Evolutionary conservation across 2,797 vertebrate genomes (phyloP).

Genomic region (Hoplostethus atlanticus): DNA sequence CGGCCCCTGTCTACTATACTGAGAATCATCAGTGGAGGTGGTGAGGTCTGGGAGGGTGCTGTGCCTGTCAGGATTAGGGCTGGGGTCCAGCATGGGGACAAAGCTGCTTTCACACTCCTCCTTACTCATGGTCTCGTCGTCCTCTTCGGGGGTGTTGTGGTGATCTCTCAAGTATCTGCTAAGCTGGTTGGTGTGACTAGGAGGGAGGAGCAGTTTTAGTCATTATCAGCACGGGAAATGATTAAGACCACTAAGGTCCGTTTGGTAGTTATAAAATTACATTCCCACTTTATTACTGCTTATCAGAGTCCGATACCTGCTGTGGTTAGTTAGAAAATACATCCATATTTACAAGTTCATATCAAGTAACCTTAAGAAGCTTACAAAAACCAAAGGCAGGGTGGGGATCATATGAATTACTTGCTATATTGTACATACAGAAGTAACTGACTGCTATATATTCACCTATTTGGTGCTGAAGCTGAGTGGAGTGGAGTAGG

Average conservation of each 20-base stretch:
- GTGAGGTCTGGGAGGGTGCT: not conserved
- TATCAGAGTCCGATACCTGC: not conserved
- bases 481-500: constrained; percentile 54
- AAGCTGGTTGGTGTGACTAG: constrained; percentile 55
- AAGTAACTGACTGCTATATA: not conserved
- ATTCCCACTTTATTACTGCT: not conserved
- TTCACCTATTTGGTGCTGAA: constrained; percentile 70
- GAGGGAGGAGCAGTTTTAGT: not conserved
- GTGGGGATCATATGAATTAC: too few relatives aligned
- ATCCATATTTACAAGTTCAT: not conserved
- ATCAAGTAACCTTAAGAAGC: not conserved
- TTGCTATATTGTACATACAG: too few relatives aligned
- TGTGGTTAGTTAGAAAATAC: not conserved
- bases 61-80: not conserved
- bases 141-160: constrained; percentile 82
- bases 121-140: constrained; percentile 84
- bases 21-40: constrained; percentile 6
- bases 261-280: not conserved
- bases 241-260: not conserved
- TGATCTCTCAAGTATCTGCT: constrained; percentile 41
- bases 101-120: constrained; percentile 29
- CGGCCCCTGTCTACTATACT: constrained; percentile 17
- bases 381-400: not conserved
- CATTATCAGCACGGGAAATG: not conserved
- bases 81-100: not conserved